Conservation (phyloP, 1,140 invertebrate species). For the Cydia amplana region DNA sequence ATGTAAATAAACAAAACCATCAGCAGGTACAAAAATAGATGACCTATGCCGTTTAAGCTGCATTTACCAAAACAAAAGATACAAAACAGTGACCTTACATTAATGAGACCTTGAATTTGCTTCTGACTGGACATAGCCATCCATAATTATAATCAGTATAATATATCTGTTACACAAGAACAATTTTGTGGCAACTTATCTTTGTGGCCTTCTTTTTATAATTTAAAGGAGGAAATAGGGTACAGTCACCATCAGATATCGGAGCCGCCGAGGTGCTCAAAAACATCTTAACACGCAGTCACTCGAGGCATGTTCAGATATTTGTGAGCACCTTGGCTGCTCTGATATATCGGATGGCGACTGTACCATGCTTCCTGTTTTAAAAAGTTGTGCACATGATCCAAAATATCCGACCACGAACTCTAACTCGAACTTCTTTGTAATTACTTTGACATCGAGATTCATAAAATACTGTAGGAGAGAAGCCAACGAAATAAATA, state of each 20-base stretch:
- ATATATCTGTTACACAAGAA: background rate
- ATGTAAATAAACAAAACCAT: background rate
- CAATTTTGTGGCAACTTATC: background rate
- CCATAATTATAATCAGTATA: background rate
- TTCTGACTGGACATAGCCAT: background rate
- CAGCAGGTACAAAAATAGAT: background rate
- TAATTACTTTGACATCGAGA: too few species aligned
- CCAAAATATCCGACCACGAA: too few species aligned
- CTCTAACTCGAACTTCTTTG: too few species aligned
- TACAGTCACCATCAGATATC: too few species aligned
- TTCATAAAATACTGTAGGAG: too few species aligned
- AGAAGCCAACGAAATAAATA: too few species aligned
- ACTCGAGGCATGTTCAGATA: too few species aligned
- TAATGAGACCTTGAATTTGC: constrained; percentile 22
- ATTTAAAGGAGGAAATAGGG: background rate
- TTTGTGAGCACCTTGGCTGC: too few species aligned
- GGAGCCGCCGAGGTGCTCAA: too few species aligned
- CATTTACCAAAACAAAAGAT: constrained; percentile 22
- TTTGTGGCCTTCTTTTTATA: background rate
- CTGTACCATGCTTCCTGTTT: background rate
- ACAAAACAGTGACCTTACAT: constrained; percentile 20
- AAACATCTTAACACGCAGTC: too few species aligned
- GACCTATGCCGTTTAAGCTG: background rate
- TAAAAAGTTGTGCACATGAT: background rate
- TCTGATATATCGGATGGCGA: too few species aligned